Evolutionary conservation across 2,888 invertebrate genomes (phyloP).

Genomic region (Sturmia bella): DNA sequence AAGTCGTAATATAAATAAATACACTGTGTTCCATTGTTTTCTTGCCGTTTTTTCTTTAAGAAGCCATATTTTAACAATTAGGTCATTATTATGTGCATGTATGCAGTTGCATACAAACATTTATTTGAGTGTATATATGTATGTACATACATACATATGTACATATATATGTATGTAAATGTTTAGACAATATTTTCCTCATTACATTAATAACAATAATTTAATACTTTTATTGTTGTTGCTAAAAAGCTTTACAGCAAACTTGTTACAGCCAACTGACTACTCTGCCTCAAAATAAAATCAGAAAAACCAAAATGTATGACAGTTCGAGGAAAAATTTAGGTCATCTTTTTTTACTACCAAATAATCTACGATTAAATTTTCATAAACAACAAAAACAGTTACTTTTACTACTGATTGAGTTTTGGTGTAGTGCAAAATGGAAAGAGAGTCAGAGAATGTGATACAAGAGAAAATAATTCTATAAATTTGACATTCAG

Average conservation of each 20-base stretch:
- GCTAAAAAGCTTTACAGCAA: neutral
- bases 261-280: too few species aligned
- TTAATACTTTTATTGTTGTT: neutral
- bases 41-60: conserved; percentile 13
- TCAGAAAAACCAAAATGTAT: conserved; percentile 6
- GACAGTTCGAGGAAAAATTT: conserved; percentile 35
- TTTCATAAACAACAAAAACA: conserved; percentile 16
- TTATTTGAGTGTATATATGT: neutral
- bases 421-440: neutral
- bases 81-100: conserved; percentile 10
- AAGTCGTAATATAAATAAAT: neutral
- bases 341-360: conserved; percentile 47
- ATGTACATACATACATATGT: neutral
- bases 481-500: conserved; percentile 6
- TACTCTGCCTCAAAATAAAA: too few species aligned
- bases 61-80: conserved; percentile 59
- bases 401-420: conserved; percentile 14
- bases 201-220: neutral
- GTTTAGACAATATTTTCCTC: neutral
- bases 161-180: neutral
- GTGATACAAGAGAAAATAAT: neutral
- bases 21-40: neutral
- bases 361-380: neutral
- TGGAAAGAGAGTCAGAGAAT: neutral
- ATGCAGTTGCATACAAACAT: neutral